Conservation (phyloP, 2,113 vertebrate species). For the Mesitornis unicolor region DNA sequence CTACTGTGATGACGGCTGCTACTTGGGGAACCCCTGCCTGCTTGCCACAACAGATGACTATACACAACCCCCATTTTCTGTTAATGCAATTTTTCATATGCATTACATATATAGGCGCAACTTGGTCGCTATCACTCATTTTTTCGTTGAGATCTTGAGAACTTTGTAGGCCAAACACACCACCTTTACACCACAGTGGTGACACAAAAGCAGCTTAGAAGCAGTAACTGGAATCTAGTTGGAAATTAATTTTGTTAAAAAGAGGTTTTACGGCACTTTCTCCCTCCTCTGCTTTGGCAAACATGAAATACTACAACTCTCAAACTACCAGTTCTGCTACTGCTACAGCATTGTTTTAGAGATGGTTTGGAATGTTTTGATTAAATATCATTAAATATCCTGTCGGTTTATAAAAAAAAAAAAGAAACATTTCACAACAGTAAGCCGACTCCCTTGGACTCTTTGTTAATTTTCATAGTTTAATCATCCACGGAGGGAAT, state of each 20-base stretch:
- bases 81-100: neutral
- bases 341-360: neutral
- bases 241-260: neutral
- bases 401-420: neutral
- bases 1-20: fast-evolving
- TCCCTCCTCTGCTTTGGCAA: fast-evolving
- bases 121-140: neutral
- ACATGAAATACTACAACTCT: too few species aligned
- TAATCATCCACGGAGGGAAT: neutral
- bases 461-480: neutral
- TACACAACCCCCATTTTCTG: neutral
- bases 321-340: neutral
- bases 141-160: neutral
- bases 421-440: neutral
- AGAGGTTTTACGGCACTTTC: neutral
- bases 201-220: neutral
- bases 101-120: neutral
- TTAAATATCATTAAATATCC: neutral
- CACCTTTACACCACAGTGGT: neutral
- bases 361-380: neutral
- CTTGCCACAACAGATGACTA: neutral
- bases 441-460: neutral
- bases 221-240: neutral
- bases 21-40: neutral
- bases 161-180: neutral